Base-by-base conservation (phyloP, 2,888 invertebrate species). In the Flabesymbios commensalis region DNA sequence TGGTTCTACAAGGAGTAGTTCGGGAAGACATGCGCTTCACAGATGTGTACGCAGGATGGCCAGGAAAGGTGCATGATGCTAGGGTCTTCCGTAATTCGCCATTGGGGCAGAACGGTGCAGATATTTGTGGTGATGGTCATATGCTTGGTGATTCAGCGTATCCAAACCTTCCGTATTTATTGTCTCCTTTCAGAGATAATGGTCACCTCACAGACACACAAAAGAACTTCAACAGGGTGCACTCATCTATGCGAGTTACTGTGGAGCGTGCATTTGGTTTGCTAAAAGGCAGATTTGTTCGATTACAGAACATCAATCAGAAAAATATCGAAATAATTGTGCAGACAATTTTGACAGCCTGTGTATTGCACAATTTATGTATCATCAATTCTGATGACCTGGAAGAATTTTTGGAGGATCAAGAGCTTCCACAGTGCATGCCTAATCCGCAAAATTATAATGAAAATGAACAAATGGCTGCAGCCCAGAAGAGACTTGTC, bases 131-230 rank as follows among this genome's bases (percentile, higher is more conserved):
- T 24, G 42, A 26, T 14, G 7, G 42, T 39, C 64, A 65, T 39
- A 17, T 67, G 3, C 41, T 65, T 41, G 61, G 56, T 22, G 64
- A 66, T 51, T 22, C 39, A 14, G 62, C 67, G 10, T 67, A 58
- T 41, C 61, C 64, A 24, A 36, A 48, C 14, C 17, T 29, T n/a
- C n/a, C 39, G n/a, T 59, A 45, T 31, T 29, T 65, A 22, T 45
- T 67, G 29, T 45, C 54, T n/a, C 67, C 67, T 19, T 67, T 51
- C 42, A 39, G 47, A 29, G 67, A 67, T 52, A 59, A 62, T 33
- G 62, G 45, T 10, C 26, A 36, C 17, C 51, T 62, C 22, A 56
- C 57, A 36, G 14, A 36, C 17, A 49, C n/a, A 26, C 43, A 62
- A 45, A 55, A 19, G 17, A 45, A 31, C 17, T 66, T 36, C 48